These are phyloP conservation scores for Sinocyclocheilus grahami DNA, from an alignment of 2,113 vertebrate genomes.

Conservation along the genomic window DNA sequence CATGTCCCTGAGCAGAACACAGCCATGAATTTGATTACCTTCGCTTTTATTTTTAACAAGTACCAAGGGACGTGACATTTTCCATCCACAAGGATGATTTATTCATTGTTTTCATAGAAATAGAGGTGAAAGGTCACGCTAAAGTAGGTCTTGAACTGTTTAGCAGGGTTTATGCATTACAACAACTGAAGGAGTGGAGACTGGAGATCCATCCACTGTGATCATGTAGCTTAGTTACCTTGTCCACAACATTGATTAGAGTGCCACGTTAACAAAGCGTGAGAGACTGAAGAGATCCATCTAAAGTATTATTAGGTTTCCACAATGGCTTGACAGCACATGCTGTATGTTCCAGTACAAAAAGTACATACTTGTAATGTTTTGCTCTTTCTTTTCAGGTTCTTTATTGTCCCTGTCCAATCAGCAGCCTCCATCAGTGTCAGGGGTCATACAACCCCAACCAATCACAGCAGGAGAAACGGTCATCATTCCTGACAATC, in stretches of 20 bases:
- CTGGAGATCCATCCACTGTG: constrained; percentile 6
- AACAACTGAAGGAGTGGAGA: too few relatives aligned
- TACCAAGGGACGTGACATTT: constrained; percentile 33
- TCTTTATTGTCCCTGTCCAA: constrained; percentile 80
- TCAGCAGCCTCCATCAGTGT: constrained; percentile 78
- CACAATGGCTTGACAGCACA: not conserved
- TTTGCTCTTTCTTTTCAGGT: constrained; percentile 68
- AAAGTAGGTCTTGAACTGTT: constrained; percentile 47
- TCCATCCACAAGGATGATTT: constrained; percentile 52
- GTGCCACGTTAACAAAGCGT: not conserved
- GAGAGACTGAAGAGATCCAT: not conserved
- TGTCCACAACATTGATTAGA: not conserved
- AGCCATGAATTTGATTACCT: not conserved
- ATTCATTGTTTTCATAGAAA: constrained; percentile 37
- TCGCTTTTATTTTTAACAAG: constrained; percentile 33
- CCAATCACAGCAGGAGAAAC: constrained; percentile 91
- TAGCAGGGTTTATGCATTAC: not conserved
- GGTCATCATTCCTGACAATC: constrained; percentile 95
- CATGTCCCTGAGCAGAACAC: not conserved
- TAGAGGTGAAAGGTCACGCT: not conserved
- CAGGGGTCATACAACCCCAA: constrained; percentile 91
- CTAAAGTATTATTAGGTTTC: not conserved
- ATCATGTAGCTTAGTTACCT: not conserved
- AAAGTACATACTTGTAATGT: not conserved
- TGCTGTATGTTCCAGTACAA: not conserved